A percentile compares a stretch with the other conserved stretches of the same genome.
Conservation (phyloP, 1,140 invertebrate species). For the Sycobia sp. region DNA sequence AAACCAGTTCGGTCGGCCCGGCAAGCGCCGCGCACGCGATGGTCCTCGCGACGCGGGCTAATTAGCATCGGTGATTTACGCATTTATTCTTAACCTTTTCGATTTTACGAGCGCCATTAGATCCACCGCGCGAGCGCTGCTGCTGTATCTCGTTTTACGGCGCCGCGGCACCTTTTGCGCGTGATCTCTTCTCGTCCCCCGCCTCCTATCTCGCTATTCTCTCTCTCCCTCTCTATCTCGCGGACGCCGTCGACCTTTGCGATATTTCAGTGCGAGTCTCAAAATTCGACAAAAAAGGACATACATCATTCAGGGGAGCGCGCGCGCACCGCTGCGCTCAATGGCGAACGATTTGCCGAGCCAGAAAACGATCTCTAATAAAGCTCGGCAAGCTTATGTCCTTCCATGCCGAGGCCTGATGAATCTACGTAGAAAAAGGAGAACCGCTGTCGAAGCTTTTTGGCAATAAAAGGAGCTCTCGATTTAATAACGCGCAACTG, state of each 20-base stretch:
- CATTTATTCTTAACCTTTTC: constrained; percentile 49
- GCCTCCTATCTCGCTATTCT: background rate
- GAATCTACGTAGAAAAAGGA: no score
- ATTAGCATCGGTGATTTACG: constrained; percentile 49
- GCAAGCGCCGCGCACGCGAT: no score
- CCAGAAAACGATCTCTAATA: constrained; percentile 29
- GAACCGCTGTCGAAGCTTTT: constrained; percentile 20
- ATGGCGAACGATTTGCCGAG: constrained; percentile 16
- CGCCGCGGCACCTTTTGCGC: constrained; percentile 39
- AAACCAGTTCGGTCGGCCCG: constrained; percentile 43
- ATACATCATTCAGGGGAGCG: no score
- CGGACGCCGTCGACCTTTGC: background rate
- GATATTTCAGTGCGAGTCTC: constrained; percentile 32
- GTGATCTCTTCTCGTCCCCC: background rate
- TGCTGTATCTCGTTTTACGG: constrained; percentile 41
- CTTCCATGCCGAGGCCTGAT: no score
- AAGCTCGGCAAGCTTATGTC: constrained; percentile 23
- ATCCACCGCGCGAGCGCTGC: constrained; percentile 40
- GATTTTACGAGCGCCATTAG: constrained; percentile 46
- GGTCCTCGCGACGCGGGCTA: constrained; percentile 40
- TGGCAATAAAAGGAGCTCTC: constrained; percentile 22
- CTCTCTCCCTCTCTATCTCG: background rate
- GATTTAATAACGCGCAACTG: constrained; percentile 27
- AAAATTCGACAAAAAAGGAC: constrained; percentile 22
- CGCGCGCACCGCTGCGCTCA: background rate